Evolutionary conservation across 2,888 invertebrate species (phyloP).

Genomic region (Amblyteles armatorius): DNA sequence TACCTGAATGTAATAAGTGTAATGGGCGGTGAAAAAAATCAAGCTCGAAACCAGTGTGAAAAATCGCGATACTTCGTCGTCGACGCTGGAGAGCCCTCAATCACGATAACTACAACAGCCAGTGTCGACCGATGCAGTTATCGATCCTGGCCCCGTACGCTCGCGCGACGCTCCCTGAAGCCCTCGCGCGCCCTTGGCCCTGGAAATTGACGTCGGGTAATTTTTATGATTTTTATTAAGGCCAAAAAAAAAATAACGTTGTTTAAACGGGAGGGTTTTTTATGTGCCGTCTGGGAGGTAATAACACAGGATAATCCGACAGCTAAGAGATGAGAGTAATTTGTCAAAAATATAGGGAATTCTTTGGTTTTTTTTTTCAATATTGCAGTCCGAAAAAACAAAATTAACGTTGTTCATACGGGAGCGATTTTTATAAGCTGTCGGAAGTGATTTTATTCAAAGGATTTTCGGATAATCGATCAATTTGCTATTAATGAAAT

Average conservation of each 20-base stretch:
- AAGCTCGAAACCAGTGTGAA: neutral
- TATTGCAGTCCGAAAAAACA: neutral
- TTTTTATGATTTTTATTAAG: neutral
- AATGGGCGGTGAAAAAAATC: neutral
- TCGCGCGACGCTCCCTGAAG: conserved; percentile 60
- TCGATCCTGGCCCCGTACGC: conserved; percentile 53
- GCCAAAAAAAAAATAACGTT: neutral
- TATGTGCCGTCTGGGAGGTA: too few relatives aligned
- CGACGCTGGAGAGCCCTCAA: conserved; percentile 1
- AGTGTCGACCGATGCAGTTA: conserved; percentile 57
- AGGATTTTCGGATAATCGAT: too few relatives aligned
- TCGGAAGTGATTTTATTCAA: too few relatives aligned
- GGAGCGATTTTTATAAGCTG: neutral
- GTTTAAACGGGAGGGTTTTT: neutral
- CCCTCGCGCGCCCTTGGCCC: conserved; percentile 63
- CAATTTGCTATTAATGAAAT: too few relatives aligned
- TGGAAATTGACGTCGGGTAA: conserved; percentile 40
- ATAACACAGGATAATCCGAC: neutral
- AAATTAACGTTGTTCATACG: neutral
- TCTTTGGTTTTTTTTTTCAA: neutral
- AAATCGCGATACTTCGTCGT: neutral
- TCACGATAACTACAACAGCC: conserved; percentile 26
- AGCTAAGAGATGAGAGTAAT: neutral
- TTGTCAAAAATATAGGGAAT: neutral
- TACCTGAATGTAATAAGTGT: neutral